Conservation (phyloP, 2,797 vertebrate species). For the Rhinoraja longicauda region DNA sequence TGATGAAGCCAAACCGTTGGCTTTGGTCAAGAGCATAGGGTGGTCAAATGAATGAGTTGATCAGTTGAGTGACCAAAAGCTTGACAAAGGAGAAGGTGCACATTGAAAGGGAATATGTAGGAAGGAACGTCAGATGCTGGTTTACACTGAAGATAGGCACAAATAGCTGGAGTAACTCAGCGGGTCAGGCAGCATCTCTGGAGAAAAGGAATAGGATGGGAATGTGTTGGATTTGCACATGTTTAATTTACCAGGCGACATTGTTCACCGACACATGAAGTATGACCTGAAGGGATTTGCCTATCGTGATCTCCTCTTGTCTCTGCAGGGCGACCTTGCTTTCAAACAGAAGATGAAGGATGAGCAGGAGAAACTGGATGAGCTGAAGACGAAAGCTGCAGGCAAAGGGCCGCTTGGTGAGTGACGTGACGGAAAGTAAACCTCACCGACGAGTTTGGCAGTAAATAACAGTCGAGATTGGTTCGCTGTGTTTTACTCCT, state of each 20-base stretch:
- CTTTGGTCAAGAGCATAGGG: not conserved
- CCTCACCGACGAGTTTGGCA: not conserved
- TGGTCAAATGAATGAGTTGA: not conserved
- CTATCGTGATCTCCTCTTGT: not conserved
- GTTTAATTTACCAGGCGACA: no score
- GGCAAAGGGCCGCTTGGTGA: constrained; percentile 87
- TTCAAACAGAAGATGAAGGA: constrained; percentile 96
- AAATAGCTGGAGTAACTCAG: no score
- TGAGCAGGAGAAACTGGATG: constrained; percentile 86
- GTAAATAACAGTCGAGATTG: not conserved
- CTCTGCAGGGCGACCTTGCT: constrained; percentile 73
- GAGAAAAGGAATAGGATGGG: no score
- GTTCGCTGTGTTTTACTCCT: not conserved
- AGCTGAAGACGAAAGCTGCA: constrained; percentile 83
- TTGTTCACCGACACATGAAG: no score
- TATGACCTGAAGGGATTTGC: not conserved
- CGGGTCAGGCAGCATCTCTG: no score
- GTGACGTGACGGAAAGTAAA: constrained; percentile 42
- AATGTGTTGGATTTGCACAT: no score
- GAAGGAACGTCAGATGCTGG: no score
- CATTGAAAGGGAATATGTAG: no score
- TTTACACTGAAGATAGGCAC: no score
- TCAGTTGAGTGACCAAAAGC: not conserved
- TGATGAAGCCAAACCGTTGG: not conserved
- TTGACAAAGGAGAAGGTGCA: not conserved